A percentile compares a stretch with the other conserved stretches of the same genome.
Conservation (phyloP, 2,888 invertebrate genomes). For the Adineta ricciae region DNA sequence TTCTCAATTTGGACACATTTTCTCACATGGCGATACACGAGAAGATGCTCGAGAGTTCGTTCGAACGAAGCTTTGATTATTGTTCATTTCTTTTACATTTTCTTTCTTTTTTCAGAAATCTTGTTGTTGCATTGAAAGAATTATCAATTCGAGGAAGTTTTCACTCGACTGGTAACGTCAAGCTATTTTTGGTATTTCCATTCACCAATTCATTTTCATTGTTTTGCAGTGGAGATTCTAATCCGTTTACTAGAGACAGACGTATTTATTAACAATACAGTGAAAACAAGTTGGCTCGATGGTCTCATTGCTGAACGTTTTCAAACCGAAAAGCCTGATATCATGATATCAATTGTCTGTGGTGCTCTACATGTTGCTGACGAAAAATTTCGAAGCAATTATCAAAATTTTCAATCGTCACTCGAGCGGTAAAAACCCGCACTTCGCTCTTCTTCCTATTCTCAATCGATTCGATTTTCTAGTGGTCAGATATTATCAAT, state of each 20-base stretch:
- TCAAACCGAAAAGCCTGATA: constrained; percentile 79
- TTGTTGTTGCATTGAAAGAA: constrained; percentile 92
- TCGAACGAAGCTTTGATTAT: too few species aligned
- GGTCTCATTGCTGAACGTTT: constrained; percentile 81
- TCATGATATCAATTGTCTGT: constrained; percentile 79
- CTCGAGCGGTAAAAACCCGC: constrained; percentile 18
- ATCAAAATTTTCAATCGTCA: constrained; percentile 62
- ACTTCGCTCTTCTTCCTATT: neutral
- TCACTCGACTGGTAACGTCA: neutral
- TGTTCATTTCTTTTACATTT: neutral
- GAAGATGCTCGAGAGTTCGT: constrained; percentile 54
- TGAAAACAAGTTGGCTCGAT: constrained; percentile 95
- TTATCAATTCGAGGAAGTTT: constrained; percentile 55
- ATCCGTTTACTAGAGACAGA: constrained; percentile 86
- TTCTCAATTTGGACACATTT: constrained; percentile 98
- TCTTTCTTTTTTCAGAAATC: constrained; percentile 54
- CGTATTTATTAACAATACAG: constrained; percentile 73
- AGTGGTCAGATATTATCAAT: constrained; percentile 79
- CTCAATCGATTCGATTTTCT: neutral
- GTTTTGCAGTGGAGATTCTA: constrained; percentile 81
- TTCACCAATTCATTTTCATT: neutral
- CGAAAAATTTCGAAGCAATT: constrained; percentile 67
- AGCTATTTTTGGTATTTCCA: neutral
- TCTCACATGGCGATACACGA: constrained; percentile 95
- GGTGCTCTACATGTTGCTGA: constrained; percentile 87